Evolutionary conservation across 2,888 invertebrate species (phyloP).

Genomic region (Caenorhabditis auriculariae): DNA sequence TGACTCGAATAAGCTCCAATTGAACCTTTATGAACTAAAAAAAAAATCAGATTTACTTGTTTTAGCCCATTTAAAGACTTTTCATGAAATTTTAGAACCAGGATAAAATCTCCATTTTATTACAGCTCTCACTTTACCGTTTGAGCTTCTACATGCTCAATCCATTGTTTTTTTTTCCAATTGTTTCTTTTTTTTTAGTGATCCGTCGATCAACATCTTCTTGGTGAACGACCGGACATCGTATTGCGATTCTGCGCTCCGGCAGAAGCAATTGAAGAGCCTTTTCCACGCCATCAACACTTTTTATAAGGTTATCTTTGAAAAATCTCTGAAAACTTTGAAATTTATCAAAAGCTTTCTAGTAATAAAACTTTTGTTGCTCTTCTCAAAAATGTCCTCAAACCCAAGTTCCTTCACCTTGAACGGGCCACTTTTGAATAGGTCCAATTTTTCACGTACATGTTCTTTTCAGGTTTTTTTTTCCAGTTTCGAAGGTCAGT

Average conservation of each 20-base stretch:
- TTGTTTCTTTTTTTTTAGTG: slow-evolving; percentile 4
- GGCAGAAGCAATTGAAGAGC: slow-evolving; percentile 6
- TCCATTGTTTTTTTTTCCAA: too few species aligned
- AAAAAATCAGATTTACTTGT: neutral
- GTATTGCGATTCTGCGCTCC: slow-evolving; percentile 6
- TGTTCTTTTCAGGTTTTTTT: neutral
- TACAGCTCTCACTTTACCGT: too few species aligned
- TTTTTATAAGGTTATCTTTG: slow-evolving; percentile 3
- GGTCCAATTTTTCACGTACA: too few species aligned
- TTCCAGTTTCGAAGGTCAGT: too few species aligned
- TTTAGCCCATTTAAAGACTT: neutral
- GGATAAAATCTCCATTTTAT: too few species aligned
- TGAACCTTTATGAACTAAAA: neutral
- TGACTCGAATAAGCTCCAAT: neutral
- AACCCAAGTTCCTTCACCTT: too few species aligned
- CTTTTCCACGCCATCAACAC: neutral
- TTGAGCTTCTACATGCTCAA: too few species aligned
- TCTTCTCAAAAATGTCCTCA: neutral
- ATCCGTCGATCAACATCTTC: slow-evolving; percentile 2
- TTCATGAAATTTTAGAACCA: neutral
- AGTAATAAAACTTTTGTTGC: neutral
- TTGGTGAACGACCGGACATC: too few species aligned
- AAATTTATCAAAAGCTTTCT: neutral
- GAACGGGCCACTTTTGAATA: too few species aligned
- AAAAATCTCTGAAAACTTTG: neutral